Conservation (phyloP, 2,113 vertebrate genomes). For the Melanerpes formicivorus region DNA sequence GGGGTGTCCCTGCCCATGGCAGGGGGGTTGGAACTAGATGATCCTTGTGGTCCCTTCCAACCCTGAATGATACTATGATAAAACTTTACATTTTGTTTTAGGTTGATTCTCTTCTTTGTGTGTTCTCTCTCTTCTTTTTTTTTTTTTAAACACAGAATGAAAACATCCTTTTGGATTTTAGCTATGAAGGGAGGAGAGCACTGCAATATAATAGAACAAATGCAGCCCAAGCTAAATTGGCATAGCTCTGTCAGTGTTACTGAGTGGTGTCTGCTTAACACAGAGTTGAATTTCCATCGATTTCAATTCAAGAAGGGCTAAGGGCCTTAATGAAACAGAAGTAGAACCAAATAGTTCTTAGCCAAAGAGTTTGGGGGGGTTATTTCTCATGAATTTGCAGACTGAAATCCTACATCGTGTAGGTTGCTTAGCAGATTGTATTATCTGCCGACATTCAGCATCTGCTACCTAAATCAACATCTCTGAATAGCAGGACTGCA, state of each 20-base stretch:
- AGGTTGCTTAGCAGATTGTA: slow-evolving; percentile 12
- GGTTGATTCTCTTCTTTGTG: background rate
- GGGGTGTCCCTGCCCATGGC: too few relatives aligned
- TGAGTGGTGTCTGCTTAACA: slow-evolving; percentile 23
- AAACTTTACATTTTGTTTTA: background rate
- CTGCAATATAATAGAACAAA: background rate
- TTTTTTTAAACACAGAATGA: background rate
- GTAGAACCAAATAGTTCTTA: slow-evolving; percentile 20
- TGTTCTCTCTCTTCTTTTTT: background rate
- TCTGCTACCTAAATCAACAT: slow-evolving; percentile 24
- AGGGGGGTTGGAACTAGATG: too few relatives aligned
- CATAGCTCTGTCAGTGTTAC: background rate
- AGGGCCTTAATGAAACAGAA: slow-evolving; percentile 54
- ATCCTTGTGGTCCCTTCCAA: too few relatives aligned
- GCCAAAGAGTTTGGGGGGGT: background rate
- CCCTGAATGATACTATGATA: too few relatives aligned
- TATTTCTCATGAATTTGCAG: slow-evolving; percentile 21
- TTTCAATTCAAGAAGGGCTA: slow-evolving; percentile 51
- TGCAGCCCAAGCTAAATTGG: slow-evolving; percentile 25
- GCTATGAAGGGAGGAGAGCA: background rate
- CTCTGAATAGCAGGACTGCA: background rate
- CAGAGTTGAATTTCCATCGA: slow-evolving; percentile 45
- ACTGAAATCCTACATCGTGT: background rate
- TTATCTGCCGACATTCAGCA: slow-evolving; percentile 3
- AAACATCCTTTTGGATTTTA: background rate